Conservation (phyloP, 2,797 vertebrate genomes). For the Myripristis jacobus region DNA sequence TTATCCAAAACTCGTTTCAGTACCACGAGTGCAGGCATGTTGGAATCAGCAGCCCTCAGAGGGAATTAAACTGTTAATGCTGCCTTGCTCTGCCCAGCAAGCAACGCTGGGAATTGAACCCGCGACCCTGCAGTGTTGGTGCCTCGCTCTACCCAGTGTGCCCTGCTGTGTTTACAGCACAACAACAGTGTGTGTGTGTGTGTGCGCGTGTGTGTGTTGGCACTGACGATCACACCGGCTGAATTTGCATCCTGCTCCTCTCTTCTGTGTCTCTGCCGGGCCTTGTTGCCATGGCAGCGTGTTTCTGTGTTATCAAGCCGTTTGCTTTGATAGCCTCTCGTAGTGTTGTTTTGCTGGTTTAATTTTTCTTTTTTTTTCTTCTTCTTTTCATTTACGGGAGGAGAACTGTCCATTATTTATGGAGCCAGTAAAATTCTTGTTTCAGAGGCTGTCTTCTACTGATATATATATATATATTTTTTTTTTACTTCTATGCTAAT, state of each 20-base stretch:
- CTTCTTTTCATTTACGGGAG: not conserved
- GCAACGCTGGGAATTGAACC: too few species aligned
- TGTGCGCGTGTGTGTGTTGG: not conserved
- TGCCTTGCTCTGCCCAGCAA: too few species aligned
- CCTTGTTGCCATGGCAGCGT: slow-evolving; percentile 55
- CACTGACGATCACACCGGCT: slow-evolving; percentile 9
- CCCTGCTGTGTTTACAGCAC: not conserved
- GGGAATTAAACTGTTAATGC: too few species aligned
- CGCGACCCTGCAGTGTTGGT: too few species aligned
- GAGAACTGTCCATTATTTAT: slow-evolving; percentile 2
- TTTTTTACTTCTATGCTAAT: not conserved
- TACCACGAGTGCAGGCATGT: too few species aligned
- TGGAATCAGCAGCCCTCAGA: too few species aligned
- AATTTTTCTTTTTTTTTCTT: not conserved
- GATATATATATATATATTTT: too few species aligned
- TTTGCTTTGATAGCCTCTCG: slow-evolving; percentile 10
- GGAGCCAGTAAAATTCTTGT: not conserved
- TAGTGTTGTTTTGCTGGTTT: not conserved
- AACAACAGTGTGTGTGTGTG: not conserved
- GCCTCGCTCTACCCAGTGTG: too few species aligned
- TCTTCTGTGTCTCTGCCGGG: slow-evolving; percentile 8
- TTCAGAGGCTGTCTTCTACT: not conserved
- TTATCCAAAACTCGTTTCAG: too few species aligned
- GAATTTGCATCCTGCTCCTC: slow-evolving; percentile 46
- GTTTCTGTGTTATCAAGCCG: slow-evolving; percentile 34